phyloP scores from a whole-genome alignment of 2,113 vertebrate species.

The Etheostoma spectabile region DNA sequence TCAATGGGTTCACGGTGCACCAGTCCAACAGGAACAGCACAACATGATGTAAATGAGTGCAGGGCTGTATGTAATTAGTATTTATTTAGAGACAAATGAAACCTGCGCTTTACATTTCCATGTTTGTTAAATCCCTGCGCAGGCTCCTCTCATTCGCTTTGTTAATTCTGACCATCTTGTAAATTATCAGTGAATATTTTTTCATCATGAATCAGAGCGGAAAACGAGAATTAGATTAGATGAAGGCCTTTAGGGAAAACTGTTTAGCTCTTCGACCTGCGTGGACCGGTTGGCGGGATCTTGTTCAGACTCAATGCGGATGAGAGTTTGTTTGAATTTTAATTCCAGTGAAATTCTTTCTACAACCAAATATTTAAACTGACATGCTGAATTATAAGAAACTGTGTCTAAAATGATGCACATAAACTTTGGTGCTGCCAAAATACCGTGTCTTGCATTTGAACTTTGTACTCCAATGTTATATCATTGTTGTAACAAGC shows the following conservation, averaged over 20 bases:
- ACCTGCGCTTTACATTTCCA: background rate
- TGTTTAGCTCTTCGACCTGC: background rate
- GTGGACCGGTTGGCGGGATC: background rate
- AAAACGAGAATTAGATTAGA: conserved; percentile 6
- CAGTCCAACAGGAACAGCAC: background rate
- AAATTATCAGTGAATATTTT: background rate
- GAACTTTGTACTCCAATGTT: background rate
- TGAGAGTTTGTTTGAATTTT: conserved; percentile 2
- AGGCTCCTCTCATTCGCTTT: background rate
- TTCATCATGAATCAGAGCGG: background rate
- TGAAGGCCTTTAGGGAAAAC: background rate
- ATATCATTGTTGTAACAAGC: background rate
- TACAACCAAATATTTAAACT: background rate
- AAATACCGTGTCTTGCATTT: background rate
- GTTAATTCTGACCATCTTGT: background rate
- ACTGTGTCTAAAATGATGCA: background rate
- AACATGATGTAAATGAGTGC: background rate
- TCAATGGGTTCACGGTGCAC: background rate
- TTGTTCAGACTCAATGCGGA: background rate
- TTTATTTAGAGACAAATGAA: conserved; percentile 7
- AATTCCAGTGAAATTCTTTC: background rate
- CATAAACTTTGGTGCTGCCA: background rate
- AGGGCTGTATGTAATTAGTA: background rate
- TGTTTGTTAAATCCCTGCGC: background rate
- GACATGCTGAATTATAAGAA: fast-evolving